Base-by-base conservation (phyloP, 2,888 invertebrate genomes). In the Andrena camellia region DNA sequence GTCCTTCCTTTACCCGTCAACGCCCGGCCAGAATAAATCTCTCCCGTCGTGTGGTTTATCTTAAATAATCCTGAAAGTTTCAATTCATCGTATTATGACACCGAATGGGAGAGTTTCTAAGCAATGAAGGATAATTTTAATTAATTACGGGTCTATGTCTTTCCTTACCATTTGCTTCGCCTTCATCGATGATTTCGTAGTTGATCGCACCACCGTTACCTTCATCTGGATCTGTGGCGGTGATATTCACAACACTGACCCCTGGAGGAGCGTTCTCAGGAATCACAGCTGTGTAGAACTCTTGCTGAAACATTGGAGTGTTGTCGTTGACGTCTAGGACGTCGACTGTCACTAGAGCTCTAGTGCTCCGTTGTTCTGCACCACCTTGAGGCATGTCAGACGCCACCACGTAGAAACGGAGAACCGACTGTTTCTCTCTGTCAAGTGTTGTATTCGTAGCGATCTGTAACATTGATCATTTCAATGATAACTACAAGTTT, bases 251-350 rank as follows among this genome's bases (percentile, higher is more conserved):
- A 0, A 97, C 96, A 71, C 95, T 96, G 23, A 96, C 95, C 59
- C 96, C 96, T 0, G 95, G 92, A 0, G 95, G 95, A 0, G 96
- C 97, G 90, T 97, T 97, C 93, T 97, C 97, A 0, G 97, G 96
- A 42, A 97, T 96, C 0, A 97, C 97, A 5, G 97, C 96, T 87
- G 95, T 96, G 86, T 97, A 97, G 17, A 95, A 94, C 31, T 94
- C 94, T 87, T 96, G 96, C 2, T 95, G 95, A 90, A 97, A 97
- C 1, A 93, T 93, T 0, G 97, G 97, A 0, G 96, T 95, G 90
- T 97, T 97, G 88, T 98, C 97, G 89, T 98, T 97, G 0, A 97
- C 97, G 90, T 97, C 97, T 0, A 97, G 93, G 0, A 97, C 96
- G 89, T 97, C 96, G 8, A 97, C 95, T 0, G 95, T 94, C 13